These are phyloP conservation scores for Cydia fagiglandana DNA, from an alignment of 1,140 invertebrate genomes.

Conservation along the genomic window DNA sequence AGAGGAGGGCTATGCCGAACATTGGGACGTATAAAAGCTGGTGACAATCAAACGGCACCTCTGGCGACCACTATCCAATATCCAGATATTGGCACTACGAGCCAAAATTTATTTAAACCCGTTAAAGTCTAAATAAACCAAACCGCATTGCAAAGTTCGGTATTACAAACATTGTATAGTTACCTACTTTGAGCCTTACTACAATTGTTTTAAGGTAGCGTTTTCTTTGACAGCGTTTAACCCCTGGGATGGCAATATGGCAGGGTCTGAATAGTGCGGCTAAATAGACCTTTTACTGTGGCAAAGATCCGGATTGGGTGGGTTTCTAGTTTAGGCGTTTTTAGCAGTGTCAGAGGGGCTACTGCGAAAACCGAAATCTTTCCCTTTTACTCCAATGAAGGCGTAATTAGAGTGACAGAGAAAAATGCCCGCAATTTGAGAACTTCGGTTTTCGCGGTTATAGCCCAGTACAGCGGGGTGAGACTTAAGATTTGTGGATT, in stretches of 20 bases:
- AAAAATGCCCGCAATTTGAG: no score
- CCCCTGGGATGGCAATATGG: neutral
- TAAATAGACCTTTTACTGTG: constrained; percentile 8
- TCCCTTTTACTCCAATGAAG: no score
- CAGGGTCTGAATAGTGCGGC: constrained; percentile 3
- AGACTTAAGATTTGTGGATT: no score
- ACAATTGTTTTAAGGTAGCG: neutral
- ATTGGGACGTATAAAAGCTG: no score
- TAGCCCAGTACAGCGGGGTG: no score
- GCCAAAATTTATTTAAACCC: neutral
- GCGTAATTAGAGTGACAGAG: no score
- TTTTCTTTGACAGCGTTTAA: neutral
- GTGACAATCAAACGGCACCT: no score
- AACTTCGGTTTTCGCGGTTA: no score
- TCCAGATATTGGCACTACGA: neutral
- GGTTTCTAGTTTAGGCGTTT: neutral
- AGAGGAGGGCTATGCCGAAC: no score
- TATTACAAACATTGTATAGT: neutral
- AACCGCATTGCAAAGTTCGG: neutral
- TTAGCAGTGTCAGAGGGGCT: no score
- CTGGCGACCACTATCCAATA: neutral
- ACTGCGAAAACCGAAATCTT: no score
- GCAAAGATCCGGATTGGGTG: neutral
- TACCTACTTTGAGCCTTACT: neutral
- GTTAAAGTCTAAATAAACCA: neutral